phyloP scores from a whole-genome alignment of 2,113 vertebrate genomes.

The Choloepus hoffmanni region DNA sequence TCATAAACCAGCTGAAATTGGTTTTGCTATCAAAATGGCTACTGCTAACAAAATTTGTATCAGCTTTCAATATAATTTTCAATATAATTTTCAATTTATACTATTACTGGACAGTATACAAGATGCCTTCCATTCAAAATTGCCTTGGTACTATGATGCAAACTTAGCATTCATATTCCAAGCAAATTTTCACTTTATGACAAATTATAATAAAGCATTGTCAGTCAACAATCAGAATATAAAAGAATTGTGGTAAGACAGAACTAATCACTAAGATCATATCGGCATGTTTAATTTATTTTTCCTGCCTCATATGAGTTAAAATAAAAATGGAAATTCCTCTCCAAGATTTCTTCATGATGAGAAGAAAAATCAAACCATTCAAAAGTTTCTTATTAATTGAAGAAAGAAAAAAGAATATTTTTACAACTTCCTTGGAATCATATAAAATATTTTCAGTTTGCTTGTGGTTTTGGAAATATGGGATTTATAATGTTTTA shows the following conservation, averaged over 20 bases:
- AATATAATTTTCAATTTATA: not conserved
- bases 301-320: not conserved
- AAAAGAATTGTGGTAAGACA: not conserved
- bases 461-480: not conserved
- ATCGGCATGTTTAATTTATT: not conserved
- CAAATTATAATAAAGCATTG: slow-evolving; percentile 25
- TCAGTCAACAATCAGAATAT: not conserved
- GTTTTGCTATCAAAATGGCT: slow-evolving; percentile 13
- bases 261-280: not conserved
- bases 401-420: not conserved
- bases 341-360: not conserved
- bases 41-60: not conserved
- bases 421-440: not conserved
- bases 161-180: not conserved
- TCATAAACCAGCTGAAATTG: not conserved
- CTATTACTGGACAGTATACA: not conserved
- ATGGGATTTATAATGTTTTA: not conserved
- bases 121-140: not conserved
- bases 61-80: not conserved
- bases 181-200: not conserved
- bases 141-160: not conserved
- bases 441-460: not conserved
- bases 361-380: not conserved
- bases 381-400: not conserved
- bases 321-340: not conserved